Evolutionary conservation across 2,797 vertebrate species (phyloP).

Genomic region (Arrhamphus sclerolepis): DNA sequence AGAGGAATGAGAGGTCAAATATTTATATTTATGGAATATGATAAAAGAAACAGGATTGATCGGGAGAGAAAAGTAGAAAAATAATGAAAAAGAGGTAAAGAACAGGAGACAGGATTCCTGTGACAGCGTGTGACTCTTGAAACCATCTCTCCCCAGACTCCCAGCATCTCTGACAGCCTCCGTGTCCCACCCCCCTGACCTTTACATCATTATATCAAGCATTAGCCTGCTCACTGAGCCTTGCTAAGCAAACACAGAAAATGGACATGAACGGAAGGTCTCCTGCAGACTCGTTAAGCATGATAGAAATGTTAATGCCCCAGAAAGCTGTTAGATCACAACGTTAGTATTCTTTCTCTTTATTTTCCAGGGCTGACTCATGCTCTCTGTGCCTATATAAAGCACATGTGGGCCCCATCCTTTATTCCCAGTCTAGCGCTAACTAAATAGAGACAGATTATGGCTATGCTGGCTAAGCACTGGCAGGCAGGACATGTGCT

Average conservation of each 20-base stretch:
- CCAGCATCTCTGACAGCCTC: constrained; percentile 20
- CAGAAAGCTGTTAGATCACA: too few species aligned
- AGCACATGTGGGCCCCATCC: constrained; percentile 7
- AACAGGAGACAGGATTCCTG: background rate
- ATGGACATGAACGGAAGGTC: too few species aligned
- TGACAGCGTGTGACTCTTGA: too few species aligned
- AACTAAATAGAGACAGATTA: constrained; percentile 18
- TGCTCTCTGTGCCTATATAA: constrained; percentile 3
- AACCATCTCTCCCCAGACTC: constrained; percentile 1
- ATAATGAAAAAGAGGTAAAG: background rate
- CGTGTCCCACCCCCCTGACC: constrained; percentile 53
- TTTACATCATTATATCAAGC: constrained; percentile 53
- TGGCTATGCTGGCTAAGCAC: constrained; percentile 11
- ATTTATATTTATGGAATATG: background rate
- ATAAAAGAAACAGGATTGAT: background rate
- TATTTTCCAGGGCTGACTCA: constrained; percentile 26
- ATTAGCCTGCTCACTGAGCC: constrained; percentile 4
- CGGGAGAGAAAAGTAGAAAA: background rate
- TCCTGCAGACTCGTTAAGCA: too few species aligned
- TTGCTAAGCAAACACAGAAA: too few species aligned
- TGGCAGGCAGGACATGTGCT: constrained; percentile 18
- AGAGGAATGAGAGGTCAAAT: background rate
- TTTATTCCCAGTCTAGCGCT: constrained; percentile 3
- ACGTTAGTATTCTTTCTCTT: background rate
- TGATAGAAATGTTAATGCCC: constrained; percentile 7